These are phyloP conservation scores for Trichonephila inaurata DNA, from an alignment of 1,140 invertebrate species.

Conservation along the genomic window DNA sequence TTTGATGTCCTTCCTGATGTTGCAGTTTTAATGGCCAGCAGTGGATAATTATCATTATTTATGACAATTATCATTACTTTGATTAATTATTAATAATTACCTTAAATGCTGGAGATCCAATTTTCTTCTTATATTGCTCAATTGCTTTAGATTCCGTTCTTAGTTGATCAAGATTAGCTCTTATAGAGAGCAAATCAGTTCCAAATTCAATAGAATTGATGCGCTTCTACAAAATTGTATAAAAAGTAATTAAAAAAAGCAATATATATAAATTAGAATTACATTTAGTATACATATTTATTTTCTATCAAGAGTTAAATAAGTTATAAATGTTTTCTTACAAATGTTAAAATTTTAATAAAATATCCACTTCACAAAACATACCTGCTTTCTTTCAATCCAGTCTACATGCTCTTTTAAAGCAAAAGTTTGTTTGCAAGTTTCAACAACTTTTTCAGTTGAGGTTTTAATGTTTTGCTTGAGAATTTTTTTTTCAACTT, in stretches of 20 bases:
- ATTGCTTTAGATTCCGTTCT: slow-evolving; percentile 95
- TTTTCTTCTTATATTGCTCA: slow-evolving; percentile 95
- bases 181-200: slow-evolving; percentile 93
- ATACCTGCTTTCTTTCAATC: slow-evolving; percentile 89
- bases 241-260: too few species aligned
- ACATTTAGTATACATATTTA: too few species aligned
- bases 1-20: too few species aligned
- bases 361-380: neutral
- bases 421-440: slow-evolving; percentile 93
- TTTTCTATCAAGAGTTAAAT: too few species aligned
- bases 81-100: neutral
- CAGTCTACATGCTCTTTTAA: slow-evolving; percentile 95
- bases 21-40: too few species aligned
- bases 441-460: slow-evolving; percentile 87
- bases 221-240: slow-evolving; percentile 84
- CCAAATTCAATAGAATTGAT: slow-evolving; percentile 95
- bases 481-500: slow-evolving; percentile 92
- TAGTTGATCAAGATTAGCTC: slow-evolving; percentile 93
- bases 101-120: slow-evolving; percentile 85
- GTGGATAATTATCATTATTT: too few species aligned
- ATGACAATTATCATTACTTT: too few species aligned
- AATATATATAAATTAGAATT: too few species aligned
- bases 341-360: too few species aligned
- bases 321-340: too few species aligned
- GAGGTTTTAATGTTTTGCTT: slow-evolving; percentile 75